A percentile compares a stretch with the other conserved stretches of the same genome.
Conservation (phyloP, 2,113 vertebrate species). For the Herpailurus yagouaroundi region DNA sequence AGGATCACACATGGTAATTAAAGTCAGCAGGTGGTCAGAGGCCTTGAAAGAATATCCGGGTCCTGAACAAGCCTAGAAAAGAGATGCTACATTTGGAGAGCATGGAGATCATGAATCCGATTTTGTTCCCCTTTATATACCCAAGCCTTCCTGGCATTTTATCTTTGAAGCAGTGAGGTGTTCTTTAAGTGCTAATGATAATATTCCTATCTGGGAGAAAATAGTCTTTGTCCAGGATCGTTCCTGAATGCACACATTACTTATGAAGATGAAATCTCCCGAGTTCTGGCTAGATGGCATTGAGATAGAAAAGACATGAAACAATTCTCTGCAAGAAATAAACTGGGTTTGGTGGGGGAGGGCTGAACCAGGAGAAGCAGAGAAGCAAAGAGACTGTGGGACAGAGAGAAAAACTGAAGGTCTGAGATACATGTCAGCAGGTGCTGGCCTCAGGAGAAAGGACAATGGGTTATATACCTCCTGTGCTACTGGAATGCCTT, state of each 20-base stretch:
- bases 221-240: neutral
- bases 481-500: neutral
- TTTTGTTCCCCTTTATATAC: neutral
- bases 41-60: neutral
- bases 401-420: neutral
- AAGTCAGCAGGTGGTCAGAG: neutral
- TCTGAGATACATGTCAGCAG: neutral
- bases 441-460: neutral
- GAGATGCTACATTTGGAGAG: neutral
- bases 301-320: neutral
- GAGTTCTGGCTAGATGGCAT: neutral
- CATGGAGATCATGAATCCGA: too few relatives aligned
- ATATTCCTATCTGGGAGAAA: neutral
- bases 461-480: neutral
- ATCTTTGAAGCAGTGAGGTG: neutral
- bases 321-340: neutral
- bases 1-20: neutral
- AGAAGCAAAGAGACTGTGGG: neutral
- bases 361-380: neutral
- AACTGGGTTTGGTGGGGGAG: neutral
- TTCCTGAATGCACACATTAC: neutral
- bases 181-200: neutral
- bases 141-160: neutral
- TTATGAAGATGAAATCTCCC: neutral
- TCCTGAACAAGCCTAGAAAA: neutral